These are phyloP conservation scores for Clamator glandarius DNA, from an alignment of 2,797 vertebrate genomes.

Conservation along the genomic window DNA sequence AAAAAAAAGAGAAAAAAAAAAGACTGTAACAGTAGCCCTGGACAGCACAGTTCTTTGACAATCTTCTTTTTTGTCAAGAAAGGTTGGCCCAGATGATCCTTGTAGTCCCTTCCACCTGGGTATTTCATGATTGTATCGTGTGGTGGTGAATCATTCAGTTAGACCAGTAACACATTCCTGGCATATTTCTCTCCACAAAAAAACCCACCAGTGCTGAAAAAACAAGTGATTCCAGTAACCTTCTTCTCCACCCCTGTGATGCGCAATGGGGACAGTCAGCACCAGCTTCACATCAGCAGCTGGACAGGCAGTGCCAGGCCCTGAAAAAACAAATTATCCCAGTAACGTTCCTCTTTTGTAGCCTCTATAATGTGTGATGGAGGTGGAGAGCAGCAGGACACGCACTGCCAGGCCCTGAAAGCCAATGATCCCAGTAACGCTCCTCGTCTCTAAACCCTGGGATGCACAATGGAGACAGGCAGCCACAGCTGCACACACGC, in stretches of 20 bases:
- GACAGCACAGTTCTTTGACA: neutral
- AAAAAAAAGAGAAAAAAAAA: neutral
- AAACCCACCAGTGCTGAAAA: accelerated
- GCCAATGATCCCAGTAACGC: accelerated
- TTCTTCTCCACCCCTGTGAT: accelerated
- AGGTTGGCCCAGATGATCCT: too few relatives aligned
- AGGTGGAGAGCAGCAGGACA: too few relatives aligned
- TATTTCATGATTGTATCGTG: too few relatives aligned
- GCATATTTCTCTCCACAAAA: accelerated
- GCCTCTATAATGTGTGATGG: too few relatives aligned
- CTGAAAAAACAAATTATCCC: too few relatives aligned
- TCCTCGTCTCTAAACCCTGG: neutral
- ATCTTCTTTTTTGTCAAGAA: too few relatives aligned
- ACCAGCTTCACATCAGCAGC: neutral
- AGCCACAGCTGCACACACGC: too few relatives aligned
- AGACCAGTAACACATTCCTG: accelerated
- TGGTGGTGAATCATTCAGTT: accelerated
- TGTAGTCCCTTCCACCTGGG: too few relatives aligned
- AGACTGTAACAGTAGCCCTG: accelerated
- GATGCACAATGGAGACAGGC: too few relatives aligned
- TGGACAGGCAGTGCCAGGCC: neutral
- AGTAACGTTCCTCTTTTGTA: too few relatives aligned
- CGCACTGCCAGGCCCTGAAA: too few relatives aligned
- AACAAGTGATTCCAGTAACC: accelerated
- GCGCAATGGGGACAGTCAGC: accelerated